A percentile compares a stretch with the other conserved stretches of the same genome.
These are phyloP conservation scores for Drosophila pruinosa DNA, from an alignment of 1,140 invertebrate genomes.

Conservation along the genomic window DNA sequence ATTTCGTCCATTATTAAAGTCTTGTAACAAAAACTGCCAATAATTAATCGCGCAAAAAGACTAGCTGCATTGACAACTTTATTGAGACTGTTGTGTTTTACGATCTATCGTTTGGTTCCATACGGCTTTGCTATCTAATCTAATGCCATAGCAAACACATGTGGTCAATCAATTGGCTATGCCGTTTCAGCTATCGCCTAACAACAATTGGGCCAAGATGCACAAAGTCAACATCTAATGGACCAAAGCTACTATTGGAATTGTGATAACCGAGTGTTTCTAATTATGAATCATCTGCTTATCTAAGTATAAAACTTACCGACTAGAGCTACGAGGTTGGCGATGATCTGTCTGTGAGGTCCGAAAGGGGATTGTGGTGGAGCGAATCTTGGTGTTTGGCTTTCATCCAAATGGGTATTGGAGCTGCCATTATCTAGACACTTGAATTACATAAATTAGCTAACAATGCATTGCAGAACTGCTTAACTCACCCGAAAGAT, in stretches of 20 bases:
- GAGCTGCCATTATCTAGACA: not conserved
- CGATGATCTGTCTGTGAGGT: too few species aligned
- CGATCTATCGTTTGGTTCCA: not conserved
- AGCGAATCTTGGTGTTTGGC: too few species aligned
- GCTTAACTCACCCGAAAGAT: not conserved
- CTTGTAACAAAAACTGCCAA: not conserved
- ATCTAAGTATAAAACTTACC: slow-evolving; percentile 4
- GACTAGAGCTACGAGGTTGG: too few species aligned
- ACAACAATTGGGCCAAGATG: too few species aligned
- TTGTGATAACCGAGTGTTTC: not conserved
- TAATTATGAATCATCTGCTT: not conserved
- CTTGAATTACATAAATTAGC: not conserved
- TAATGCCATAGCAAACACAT: not conserved
- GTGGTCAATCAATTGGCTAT: not conserved
- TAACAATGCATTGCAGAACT: not conserved
- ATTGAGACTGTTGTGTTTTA: not conserved
- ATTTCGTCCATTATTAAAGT: not conserved
- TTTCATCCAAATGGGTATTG: not conserved
- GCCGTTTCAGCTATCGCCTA: not conserved
- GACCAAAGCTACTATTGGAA: too few species aligned
- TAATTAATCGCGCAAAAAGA: not conserved
- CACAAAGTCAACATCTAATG: too few species aligned
- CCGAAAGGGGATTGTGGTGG: too few species aligned
- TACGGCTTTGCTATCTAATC: not conserved
- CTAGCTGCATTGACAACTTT: not conserved